Conservation (phyloP, 2,113 vertebrate species). For the Takifugu bimaculatus region DNA sequence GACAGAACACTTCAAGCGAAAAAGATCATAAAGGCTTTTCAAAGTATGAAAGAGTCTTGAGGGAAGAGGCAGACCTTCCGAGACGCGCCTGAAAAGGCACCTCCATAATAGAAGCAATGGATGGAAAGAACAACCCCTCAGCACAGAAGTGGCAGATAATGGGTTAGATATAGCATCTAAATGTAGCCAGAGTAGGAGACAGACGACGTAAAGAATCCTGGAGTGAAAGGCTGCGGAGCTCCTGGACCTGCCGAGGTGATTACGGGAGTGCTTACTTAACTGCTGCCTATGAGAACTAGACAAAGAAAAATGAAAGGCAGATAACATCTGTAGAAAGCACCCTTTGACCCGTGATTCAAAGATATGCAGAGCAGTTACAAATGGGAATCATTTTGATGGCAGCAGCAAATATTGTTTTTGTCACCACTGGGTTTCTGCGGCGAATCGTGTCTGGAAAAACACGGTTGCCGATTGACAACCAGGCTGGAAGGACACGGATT, state of each 20-base stretch:
- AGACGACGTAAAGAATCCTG: too few species aligned
- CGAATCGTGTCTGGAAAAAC: neutral
- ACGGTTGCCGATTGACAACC: too few species aligned
- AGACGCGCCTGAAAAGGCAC: slow-evolving; percentile 32
- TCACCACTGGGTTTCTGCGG: neutral
- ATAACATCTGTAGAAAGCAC: slow-evolving; percentile 15
- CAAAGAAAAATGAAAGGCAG: slow-evolving; percentile 14
- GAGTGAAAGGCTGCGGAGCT: too few species aligned
- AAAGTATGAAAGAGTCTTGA: slow-evolving; percentile 32
- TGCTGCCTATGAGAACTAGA: slow-evolving; percentile 40
- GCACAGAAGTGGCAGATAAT: slow-evolving; percentile 17
- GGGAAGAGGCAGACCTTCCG: slow-evolving; percentile 14
- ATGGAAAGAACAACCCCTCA: slow-evolving; percentile 47
- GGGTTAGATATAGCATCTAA: slow-evolving; percentile 18
- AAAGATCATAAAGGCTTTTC: slow-evolving; percentile 38
- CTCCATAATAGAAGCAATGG: slow-evolving; percentile 33
- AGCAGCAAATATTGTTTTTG: neutral
- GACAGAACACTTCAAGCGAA: slow-evolving; percentile 10
- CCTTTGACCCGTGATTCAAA: neutral
- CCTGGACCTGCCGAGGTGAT: too few species aligned
- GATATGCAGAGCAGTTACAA: neutral
- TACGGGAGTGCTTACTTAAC: too few species aligned
- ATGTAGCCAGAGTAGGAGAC: too few species aligned
- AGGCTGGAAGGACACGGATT: too few species aligned
- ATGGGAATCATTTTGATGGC: neutral